Conservation (phyloP, 2,797 vertebrate species). For the Benthosema pterotum region DNA sequence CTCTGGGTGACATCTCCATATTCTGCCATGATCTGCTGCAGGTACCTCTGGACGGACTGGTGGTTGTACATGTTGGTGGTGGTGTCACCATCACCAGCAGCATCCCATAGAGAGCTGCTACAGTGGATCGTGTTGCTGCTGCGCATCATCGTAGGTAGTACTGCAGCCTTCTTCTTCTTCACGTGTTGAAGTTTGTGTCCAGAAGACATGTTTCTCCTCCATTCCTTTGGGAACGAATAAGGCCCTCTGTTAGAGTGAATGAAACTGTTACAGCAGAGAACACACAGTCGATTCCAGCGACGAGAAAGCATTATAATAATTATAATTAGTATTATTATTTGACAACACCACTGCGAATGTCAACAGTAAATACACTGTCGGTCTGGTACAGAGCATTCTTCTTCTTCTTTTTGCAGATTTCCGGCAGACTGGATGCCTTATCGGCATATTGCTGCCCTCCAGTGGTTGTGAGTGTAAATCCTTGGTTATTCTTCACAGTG, state of each 20-base stretch:
- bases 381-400: no score
- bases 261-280: slow-evolving; percentile 28
- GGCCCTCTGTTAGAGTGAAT: not conserved
- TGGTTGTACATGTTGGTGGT: slow-evolving; percentile 70
- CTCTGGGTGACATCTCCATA: slow-evolving; percentile 61
- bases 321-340: not conserved
- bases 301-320: slow-evolving; percentile 43
- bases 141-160: slow-evolving; percentile 8
- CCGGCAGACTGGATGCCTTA: no score
- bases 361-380: not conserved
- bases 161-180: not conserved
- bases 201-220: slow-evolving; percentile 31
- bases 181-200: slow-evolving; percentile 1
- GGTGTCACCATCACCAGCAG: no score
- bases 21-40: slow-evolving; percentile 80
- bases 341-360: not conserved
- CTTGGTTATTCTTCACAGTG: no score
- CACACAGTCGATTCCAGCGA: slow-evolving; percentile 30
- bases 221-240: not conserved
- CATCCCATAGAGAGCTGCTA: slow-evolving; percentile 1
- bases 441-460: no score
- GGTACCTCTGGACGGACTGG: slow-evolving; percentile 77
- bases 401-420: no score
- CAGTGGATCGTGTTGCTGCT: slow-evolving; percentile 55
- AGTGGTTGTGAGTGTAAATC: no score